These are phyloP conservation scores for Rhadina sibilatrix DNA, from an alignment of 2,113 vertebrate species.

Conservation along the genomic window DNA sequence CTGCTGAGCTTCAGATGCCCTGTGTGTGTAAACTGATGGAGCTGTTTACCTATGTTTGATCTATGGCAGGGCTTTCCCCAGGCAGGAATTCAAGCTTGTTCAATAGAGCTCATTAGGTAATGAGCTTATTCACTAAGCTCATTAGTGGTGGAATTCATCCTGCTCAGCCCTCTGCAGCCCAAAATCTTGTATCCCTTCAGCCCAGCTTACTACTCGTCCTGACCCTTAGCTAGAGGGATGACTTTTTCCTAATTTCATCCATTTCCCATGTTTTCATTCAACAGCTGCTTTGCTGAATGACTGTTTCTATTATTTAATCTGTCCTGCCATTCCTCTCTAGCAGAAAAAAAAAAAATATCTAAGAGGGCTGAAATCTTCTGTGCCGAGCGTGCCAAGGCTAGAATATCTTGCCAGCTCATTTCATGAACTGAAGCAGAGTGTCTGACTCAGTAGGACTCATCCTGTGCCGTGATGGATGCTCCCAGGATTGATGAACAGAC, in stretches of 20 bases:
- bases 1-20: background rate
- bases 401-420: conserved; percentile 11
- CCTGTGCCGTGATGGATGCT: conserved; percentile 12
- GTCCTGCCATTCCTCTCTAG: background rate
- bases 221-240: background rate
- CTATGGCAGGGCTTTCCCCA: background rate
- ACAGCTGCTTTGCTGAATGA: background rate
- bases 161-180: conserved; percentile 44
- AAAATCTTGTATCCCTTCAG: conserved; percentile 13
- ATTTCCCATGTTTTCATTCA: background rate
- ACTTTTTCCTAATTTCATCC: background rate
- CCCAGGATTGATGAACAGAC: conserved; percentile 34
- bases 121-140: conserved; percentile 63
- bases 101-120: conserved; percentile 63
- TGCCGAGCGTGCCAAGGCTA: background rate
- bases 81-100: conserved; percentile 50
- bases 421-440: background rate
- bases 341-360: background rate
- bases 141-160: conserved; percentile 58
- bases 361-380: background rate
- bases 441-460: conserved; percentile 42
- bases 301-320: background rate
- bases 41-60: conserved; percentile 32
- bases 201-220: background rate
- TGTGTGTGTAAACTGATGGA: background rate